Percentiles rank a stretch among this genome's conserved stretches.
These are phyloP conservation scores for Bujurquina vittata DNA, from an alignment of 2,113 vertebrate genomes.

Conservation along the genomic window DNA sequence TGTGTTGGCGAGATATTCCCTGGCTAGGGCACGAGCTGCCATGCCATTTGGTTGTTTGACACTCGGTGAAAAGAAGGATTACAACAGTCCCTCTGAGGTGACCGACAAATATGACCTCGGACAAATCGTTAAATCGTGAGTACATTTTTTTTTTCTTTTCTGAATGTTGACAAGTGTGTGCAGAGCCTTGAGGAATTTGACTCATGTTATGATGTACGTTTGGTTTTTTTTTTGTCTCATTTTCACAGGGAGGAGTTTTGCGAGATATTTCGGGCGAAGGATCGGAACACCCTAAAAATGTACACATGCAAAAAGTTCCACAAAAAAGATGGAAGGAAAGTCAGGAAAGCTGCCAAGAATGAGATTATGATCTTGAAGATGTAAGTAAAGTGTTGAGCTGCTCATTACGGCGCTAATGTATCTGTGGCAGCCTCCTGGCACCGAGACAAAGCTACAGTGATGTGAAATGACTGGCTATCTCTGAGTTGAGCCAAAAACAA, in stretches of 20 bases:
- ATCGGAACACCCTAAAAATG: conserved; percentile 93
- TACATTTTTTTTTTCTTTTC: conserved; percentile 42
- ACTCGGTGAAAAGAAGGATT: conserved; percentile 98
- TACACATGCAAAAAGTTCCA: conserved; percentile 99
- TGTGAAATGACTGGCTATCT: neutral
- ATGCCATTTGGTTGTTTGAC: conserved; percentile 99
- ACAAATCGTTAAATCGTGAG: conserved; percentile 98
- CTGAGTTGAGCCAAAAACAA: neutral
- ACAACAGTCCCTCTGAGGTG: conserved; percentile 96
- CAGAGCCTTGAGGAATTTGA: neutral
- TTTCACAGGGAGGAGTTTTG: conserved; percentile 94
- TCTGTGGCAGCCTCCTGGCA: neutral
- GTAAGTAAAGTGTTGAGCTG: conserved; percentile 78
- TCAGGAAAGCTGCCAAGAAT: conserved; percentile 97
- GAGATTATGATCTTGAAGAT: conserved; percentile 99
- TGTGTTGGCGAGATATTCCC: conserved; percentile 54
- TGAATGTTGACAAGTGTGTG: neutral
- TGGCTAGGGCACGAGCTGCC: conserved; percentile 84
- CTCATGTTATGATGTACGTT: neutral
- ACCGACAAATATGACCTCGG: conserved; percentile 99
- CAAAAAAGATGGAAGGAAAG: conserved; percentile 97
- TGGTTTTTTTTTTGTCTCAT: neutral
- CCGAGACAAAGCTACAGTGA: neutral
- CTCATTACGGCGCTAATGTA: neutral
- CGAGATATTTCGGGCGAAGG: conserved; percentile 98